Evolutionary conservation across 2,113 vertebrate species (phyloP).

Genomic region (Nibea coibor): DNA sequence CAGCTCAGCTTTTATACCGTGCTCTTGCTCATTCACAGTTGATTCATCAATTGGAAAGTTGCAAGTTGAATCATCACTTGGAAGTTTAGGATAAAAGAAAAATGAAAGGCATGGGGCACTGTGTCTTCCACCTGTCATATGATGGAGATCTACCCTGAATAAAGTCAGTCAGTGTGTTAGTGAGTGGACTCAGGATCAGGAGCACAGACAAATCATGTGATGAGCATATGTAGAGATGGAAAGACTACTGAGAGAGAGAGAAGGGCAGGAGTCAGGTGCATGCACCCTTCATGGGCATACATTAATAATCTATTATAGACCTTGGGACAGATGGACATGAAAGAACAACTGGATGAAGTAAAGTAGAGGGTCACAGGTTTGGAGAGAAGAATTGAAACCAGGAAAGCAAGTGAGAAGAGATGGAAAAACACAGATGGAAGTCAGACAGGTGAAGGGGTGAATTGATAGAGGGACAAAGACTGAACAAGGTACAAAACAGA

Average conservation of each 20-base stretch:
- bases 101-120: not conserved
- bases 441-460: not conserved
- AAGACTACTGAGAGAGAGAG: not conserved
- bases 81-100: not conserved
- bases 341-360: not conserved
- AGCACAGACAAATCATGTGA: slow-evolving; percentile 2
- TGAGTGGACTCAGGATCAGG: not conserved
- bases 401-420: not conserved
- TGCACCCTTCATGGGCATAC: not conserved
- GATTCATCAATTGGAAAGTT: no score
- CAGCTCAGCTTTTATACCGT: no score
- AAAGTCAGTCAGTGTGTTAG: not conserved
- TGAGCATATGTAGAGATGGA: not conserved
- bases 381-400: not conserved
- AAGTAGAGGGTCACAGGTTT: not conserved
- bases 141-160: not conserved
- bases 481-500: not conserved
- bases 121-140: not conserved
- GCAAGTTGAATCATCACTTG: not conserved
- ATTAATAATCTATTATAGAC: not conserved
- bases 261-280: not conserved
- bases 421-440: not conserved
- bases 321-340: not conserved
- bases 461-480: not conserved
- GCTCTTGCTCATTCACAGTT: no score